Base-by-base conservation (phyloP, 2,888 invertebrate genomes). In the Drosophila neutralis region DNA sequence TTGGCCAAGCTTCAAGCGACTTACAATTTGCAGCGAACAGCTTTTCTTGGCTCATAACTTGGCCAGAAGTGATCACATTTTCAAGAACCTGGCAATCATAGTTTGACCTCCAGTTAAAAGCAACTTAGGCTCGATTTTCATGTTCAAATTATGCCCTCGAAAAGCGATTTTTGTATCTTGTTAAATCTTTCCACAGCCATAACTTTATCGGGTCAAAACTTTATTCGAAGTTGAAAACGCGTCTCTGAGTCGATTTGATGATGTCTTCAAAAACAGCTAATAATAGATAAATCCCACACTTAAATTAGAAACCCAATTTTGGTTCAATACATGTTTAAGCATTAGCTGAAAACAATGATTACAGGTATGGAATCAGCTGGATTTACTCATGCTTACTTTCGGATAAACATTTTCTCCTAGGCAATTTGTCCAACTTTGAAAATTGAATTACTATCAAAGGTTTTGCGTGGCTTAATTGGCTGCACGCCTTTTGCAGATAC, bases 401-500 rank as follows among this genome's bases (percentile, higher is more conserved):
- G 24, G 15, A 27, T 24, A 15, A 15, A 24, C 4, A 8, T 4
- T 45, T 45, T 8, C 2, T 4, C 15, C 4, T 18, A 0, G 18
- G 18, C n/a, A 56, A 27, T 27, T 56, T 56, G 4, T 4, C 10
- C 7, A 45, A 24, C 5, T 11, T 29, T 27, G 18, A 40, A 42
- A 51, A 51, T 70, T n/a, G 35, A 69, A 49, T 45, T 29, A 54
- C 24, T 49, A 40, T 54, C 31, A 35, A 40, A 61, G 31, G 29
- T 64, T 64, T 29, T 33, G 24, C 27, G 36, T n/a, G 29, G 51
- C 64, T 68, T 73, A 76, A 80, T 79, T 80, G 78, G 56, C 59
- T 40, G 42, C 54, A 42, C 80, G 80, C 80, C 78, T 59, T 48
- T 63, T 76, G 61, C 64, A 54, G 66, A 70, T 75, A 59, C 59